phyloP scores from a whole-genome alignment of 1,140 invertebrate genomes.

The Ganaspis sp. region DNA sequence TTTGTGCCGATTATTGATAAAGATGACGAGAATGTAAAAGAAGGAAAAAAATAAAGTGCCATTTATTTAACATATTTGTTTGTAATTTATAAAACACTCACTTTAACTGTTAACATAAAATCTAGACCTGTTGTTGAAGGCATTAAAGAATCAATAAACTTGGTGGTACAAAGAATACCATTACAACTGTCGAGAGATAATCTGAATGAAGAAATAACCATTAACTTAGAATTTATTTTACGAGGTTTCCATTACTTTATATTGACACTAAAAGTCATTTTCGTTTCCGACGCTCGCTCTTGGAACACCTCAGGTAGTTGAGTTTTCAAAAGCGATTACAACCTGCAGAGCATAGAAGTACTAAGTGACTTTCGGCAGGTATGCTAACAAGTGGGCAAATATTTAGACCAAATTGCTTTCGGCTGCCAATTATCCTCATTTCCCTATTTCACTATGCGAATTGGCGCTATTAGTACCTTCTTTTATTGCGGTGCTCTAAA shows the following conservation, averaged over 20 bases:
- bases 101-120: too few species aligned
- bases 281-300: neutral
- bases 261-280: constrained; percentile 13
- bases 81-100: too few species aligned
- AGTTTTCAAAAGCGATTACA: neutral
- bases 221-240: constrained; percentile 16
- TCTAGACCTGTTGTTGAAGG: too few species aligned
- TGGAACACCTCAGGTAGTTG: neutral
- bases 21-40: too few species aligned
- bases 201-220: constrained; percentile 15
- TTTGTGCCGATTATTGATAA: too few species aligned
- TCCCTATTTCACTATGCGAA: constrained; percentile 70
- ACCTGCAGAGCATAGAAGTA: neutral
- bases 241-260: neutral
- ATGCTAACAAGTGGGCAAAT: constrained; percentile 54
- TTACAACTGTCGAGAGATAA: neutral
- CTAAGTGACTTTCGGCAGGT: constrained; percentile 14
- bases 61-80: too few species aligned
- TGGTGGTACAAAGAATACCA: neutral
- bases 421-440: constrained; percentile 64
- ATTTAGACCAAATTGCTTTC: constrained; percentile 53
- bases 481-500: constrained; percentile 63
- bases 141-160: neutral
- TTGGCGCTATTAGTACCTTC: constrained; percentile 66
- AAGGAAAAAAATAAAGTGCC: too few species aligned